Evolutionary conservation across 2,797 vertebrate genomes (phyloP), one percentile per base, ranked within the genome.

Genomic region (Streptopelia turtur): DNA sequence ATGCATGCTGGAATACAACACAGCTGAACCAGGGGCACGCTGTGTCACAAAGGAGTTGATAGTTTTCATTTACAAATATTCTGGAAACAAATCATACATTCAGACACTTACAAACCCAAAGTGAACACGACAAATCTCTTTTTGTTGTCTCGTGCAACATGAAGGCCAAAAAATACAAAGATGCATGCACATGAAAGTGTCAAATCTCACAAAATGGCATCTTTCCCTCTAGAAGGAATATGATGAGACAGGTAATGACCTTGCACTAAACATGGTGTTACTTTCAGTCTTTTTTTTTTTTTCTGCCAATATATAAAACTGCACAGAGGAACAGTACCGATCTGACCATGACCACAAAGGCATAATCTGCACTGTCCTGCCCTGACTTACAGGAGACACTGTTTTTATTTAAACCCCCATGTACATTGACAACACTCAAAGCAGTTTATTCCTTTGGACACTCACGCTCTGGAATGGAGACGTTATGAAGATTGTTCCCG

Each of bases 401-500:
- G 1, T 9, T 93, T 87, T 45, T 53, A 59, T 33, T 91, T 59
- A 68, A 83, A 57, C 6, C 20, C n/a, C 25, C 10, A 25, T 1
- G 1, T 37, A 86, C 43, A 37, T 0, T 77, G 68, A 83, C 25
- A 65, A 30, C 59, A 71, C 23, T 78, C 13, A 50, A 31, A 94
- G 57, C 5, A 7, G 49, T 90, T 95, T 72, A 78, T 33, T 87
- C 17, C 11, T 64, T 49, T 72, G 69, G 55, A 94, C 61, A 98
- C 99, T 98, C 96, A 99, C 99, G 96, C 96, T 99, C 99, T 12
- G 99, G 99, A 98, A 99, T 93, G 11, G 99, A 99, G 22, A 99
- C 98, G 16, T 99, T 99, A 98, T 99, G 98, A 71, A 99, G 98
- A 95, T 99, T 99, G 97, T 99, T 99, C 65, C 99, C 99, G 9